Percentiles rank a stretch among this genome's conserved stretches.
Evolutionary conservation across 2,797 vertebrate species (phyloP).

Genomic region (Gadopsis bispinosus): DNA sequence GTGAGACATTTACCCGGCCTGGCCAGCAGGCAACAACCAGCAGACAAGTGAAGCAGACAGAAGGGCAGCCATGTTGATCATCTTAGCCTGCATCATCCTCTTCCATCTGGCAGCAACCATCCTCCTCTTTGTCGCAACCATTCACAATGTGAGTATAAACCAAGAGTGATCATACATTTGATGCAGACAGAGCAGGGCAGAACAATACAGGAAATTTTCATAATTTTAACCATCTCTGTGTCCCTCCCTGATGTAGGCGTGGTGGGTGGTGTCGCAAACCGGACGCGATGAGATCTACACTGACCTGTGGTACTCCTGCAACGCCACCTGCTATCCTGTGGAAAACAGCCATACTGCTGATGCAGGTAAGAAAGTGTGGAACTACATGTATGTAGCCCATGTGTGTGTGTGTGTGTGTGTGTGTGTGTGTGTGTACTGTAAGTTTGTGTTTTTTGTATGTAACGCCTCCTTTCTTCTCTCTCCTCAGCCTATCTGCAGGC

Average conservation of each 20-base stretch:
- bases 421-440: not conserved
- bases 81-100: conserved; percentile 93
- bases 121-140: conserved; percentile 92
- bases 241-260: conserved; percentile 83
- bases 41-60: conserved; percentile 5
- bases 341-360: conserved; percentile 64
- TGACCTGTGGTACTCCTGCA: conserved; percentile 92
- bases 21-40: conserved; percentile 3
- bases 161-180: not conserved
- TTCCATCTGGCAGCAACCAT: conserved; percentile 92
- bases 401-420: not conserved
- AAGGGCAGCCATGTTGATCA: conserved; percentile 90
- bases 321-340: conserved; percentile 69
- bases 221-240: not conserved
- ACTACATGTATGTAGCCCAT: not conserved
- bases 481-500: conserved; percentile 90
- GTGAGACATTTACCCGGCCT: conserved; percentile 3
- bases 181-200: too few species aligned
- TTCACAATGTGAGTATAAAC: conserved; percentile 91
- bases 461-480: not conserved
- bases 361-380: conserved; percentile 65
- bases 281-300: conserved; percentile 66
- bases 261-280: conserved; percentile 87
- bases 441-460: not conserved
- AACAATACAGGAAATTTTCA: too few species aligned